These are phyloP conservation scores for Bovichtus diacanthus DNA, from an alignment of 2,797 vertebrate genomes.

Conservation along the genomic window DNA sequence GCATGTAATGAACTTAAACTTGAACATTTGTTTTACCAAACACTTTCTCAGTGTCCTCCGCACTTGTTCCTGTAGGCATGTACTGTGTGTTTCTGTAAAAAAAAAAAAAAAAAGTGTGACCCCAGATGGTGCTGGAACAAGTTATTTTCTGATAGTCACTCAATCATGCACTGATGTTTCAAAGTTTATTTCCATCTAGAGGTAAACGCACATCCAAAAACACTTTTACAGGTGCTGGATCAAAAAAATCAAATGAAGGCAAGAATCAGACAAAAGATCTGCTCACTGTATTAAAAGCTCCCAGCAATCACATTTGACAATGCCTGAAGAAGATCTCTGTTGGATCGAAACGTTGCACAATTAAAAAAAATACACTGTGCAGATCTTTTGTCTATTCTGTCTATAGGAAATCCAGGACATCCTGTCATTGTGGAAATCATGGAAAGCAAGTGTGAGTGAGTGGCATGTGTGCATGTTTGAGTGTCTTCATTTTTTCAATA, in stretches of 20 bases:
- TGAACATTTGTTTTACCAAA: conserved; percentile 4
- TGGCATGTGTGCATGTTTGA: conserved; percentile 16
- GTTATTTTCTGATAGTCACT: conserved; percentile 9
- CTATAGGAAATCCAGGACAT: conserved; percentile 11
- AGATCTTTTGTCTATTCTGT: background rate
- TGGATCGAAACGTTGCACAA: too few relatives aligned
- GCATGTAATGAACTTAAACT: conserved; percentile 7
- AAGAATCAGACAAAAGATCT: too few relatives aligned
- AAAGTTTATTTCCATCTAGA: background rate
- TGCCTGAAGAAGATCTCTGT: too few relatives aligned
- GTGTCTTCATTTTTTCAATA: background rate
- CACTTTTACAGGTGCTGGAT: too few relatives aligned
- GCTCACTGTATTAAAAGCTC: too few relatives aligned
- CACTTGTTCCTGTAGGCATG: background rate
- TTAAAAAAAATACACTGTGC: too few relatives aligned
- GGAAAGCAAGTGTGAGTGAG: conserved; percentile 3
- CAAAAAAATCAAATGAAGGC: too few relatives aligned
- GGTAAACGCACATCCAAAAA: background rate
- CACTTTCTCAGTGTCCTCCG: background rate
- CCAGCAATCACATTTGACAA: too few relatives aligned
- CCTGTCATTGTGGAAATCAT: background rate
- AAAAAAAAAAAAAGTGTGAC: too few relatives aligned
- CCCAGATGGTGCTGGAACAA: background rate
- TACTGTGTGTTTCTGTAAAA: background rate
- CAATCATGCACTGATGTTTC: conserved; percentile 6